Conservation (phyloP, 1,140 invertebrate species). For the Brachionus calyciflorus region DNA sequence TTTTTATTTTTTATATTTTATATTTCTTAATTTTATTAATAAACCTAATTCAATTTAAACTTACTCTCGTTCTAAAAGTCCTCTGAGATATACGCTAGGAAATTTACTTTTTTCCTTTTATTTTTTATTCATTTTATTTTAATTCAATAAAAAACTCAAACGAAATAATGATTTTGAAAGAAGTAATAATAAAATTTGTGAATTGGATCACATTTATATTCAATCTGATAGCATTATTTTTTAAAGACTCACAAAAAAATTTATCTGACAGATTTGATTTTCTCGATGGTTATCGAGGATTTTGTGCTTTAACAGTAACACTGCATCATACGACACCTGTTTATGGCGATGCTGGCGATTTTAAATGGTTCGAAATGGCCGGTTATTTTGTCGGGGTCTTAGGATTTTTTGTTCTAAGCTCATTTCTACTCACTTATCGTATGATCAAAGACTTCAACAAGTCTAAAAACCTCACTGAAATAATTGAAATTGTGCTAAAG, state of each 20-base stretch:
- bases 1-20: no score
- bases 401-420: neutral
- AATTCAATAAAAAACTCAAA: no score
- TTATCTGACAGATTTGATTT: neutral
- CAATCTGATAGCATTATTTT: no score
- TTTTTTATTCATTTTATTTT: no score
- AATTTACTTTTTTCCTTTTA: no score
- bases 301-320: neutral
- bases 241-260: neutral
- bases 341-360: neutral
- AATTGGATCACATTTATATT: no score
- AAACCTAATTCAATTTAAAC: no score
- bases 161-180: no score
- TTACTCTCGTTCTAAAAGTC: no score
- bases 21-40: no score
- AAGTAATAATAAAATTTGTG: no score
- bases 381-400: neutral
- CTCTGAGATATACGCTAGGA: no score
- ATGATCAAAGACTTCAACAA: neutral
- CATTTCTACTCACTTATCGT: neutral
- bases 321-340: neutral
- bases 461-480: neutral
- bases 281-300: neutral
- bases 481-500: neutral
- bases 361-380: neutral